Evolutionary conservation across 2,888 invertebrate species (phyloP), one percentile per base, ranked within the genome.

Genomic region (Falcaria lacertinaria): DNA sequence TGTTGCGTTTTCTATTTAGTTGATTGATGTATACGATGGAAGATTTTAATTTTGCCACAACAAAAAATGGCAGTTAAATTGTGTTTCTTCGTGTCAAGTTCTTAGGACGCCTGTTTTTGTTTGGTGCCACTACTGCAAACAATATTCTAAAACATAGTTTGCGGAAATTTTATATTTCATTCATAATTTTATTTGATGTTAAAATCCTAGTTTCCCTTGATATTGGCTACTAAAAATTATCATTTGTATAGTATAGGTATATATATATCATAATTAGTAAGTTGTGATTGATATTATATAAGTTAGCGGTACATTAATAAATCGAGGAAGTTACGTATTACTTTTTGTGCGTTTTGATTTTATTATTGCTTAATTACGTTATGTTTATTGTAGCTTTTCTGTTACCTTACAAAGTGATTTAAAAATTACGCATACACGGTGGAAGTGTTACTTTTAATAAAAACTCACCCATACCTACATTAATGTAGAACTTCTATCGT

Each of bases 251-350:
- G 47, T 45, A 38, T 38, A 33, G 46, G 44, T 35, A 43, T 49
- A 38, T 55, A 43, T 51, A 55, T 52, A 50, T 45, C 60, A 48
- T 47, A 52, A 51, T 52, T 47, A 42, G 43, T 66, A 62, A 66
- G 56, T 64, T 62, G 60, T 68, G 60, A 63, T 59, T 53, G 52
- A 51, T 67, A 63, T 57, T 57, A 55, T 61, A 34, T 69, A 69
- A 69, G 64, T 52, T 66, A 64, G 60, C 47, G 19, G 50, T 55
- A 52, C 53, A 54, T 54, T 4, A 19, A 19, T 4, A 52, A 50
- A 56, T 60, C 45, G 55, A 54, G 55, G 43, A 57, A 56, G 53
- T 48, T 53, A 52, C 48, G 48, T 47, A 49, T 55, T 54, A 46
- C 46, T 47, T 51, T 51, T 55, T 53, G 41, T 54, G 52, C 48